A percentile compares a stretch with the other conserved stretches of the same genome.
Conservation (phyloP, 2,113 vertebrate species). For the Melanerpes aurifrons region DNA sequence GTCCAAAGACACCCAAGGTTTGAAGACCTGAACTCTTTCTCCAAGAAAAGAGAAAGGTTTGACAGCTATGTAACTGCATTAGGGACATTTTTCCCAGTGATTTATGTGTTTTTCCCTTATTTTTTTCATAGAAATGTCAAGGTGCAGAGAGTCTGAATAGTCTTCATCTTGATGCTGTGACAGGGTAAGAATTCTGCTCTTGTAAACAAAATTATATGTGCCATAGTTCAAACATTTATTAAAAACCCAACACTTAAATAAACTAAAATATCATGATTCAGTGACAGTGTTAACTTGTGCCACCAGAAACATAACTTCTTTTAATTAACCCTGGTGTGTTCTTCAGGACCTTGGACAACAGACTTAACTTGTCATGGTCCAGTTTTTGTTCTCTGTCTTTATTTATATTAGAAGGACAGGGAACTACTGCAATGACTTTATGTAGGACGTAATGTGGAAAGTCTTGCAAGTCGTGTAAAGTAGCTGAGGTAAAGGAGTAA, state of each 20-base stretch:
- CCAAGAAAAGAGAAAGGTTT: background rate
- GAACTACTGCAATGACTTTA: background rate
- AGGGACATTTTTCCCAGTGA: background rate
- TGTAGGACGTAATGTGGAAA: background rate
- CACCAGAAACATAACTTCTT: background rate
- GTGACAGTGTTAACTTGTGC: background rate
- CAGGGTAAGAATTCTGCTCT: background rate
- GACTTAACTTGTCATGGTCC: background rate
- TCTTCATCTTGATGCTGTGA: background rate
- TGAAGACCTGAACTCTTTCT: background rate
- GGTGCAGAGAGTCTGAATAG: background rate
- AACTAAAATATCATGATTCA: background rate
- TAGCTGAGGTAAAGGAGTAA: background rate
- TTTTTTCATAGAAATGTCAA: background rate
- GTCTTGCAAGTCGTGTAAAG: background rate
- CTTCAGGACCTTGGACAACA: background rate
- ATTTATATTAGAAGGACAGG: background rate
- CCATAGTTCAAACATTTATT: background rate
- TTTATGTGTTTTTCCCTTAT: background rate
- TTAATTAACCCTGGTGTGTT: background rate
- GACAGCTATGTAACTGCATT: background rate
- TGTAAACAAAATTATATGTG: background rate
- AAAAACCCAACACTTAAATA: background rate
- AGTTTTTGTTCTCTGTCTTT: background rate
- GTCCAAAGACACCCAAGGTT: background rate